A percentile compares a stretch with the other conserved stretches of the same genome.
Conservation (phyloP, 2,797 vertebrate species). For the Sebastes taczanowskii region DNA sequence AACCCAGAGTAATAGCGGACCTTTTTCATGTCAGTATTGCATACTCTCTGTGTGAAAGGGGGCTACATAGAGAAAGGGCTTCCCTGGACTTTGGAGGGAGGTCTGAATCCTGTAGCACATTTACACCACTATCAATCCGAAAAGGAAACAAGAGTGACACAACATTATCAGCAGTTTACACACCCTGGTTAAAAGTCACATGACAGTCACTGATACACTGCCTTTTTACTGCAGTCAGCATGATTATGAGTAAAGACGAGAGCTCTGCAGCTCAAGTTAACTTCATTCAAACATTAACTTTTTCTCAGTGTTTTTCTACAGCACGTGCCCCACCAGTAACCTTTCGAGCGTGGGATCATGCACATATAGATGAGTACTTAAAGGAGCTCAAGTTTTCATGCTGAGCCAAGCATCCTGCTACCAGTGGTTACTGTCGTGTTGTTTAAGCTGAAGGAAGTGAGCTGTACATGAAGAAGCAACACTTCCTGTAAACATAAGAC, state of each 20-base stretch:
- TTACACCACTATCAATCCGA: constrained; percentile 27
- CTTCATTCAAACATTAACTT: constrained; percentile 27
- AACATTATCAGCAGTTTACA: constrained; percentile 26
- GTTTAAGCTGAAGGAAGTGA: constrained; percentile 50
- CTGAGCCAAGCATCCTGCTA: constrained; percentile 1
- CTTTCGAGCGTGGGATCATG: neutral
- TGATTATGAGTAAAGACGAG: neutral
- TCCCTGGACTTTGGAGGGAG: constrained; percentile 40
- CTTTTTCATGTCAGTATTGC: too few relatives aligned
- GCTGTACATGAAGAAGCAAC: constrained; percentile 16
- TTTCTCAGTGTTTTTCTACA: neutral
- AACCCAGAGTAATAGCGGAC: too few relatives aligned
- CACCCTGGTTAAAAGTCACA: constrained; percentile 16
- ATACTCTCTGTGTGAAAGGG: neutral
- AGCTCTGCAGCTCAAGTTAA: neutral
- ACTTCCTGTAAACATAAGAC: constrained; percentile 51
- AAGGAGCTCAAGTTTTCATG: neutral
- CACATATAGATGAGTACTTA: neutral
- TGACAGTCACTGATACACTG: neutral
- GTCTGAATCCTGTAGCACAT: constrained; percentile 28
- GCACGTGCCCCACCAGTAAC: neutral
- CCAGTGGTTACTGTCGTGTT: constrained; percentile 18
- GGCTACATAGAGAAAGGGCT: neutral
- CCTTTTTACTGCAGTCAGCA: constrained; percentile 7
- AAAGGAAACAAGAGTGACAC: constrained; percentile 3